These are phyloP conservation scores for Gymnothorax javanicus DNA, from an alignment of 2,797 vertebrate genomes.

Conservation along the genomic window DNA sequence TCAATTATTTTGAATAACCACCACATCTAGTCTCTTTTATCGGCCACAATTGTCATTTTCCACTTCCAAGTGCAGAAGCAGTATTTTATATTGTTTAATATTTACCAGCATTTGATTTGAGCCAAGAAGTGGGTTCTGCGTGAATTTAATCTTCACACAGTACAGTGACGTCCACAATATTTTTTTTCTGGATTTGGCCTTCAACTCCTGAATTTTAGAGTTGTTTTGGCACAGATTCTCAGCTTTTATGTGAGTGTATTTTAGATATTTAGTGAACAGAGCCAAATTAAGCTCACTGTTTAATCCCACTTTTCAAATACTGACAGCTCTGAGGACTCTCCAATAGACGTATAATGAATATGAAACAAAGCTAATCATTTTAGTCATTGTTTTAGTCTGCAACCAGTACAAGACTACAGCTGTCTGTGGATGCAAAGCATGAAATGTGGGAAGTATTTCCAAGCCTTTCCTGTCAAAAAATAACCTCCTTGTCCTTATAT, in stretches of 20 bases:
- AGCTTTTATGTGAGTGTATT: too few species aligned
- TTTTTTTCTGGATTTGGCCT: too few species aligned
- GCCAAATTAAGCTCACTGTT: background rate
- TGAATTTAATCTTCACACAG: background rate
- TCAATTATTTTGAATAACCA: background rate
- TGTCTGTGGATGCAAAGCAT: too few species aligned
- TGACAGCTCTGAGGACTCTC: background rate
- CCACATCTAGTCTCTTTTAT: background rate
- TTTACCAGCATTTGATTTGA: background rate
- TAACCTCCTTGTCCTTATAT: too few species aligned
- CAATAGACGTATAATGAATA: background rate
- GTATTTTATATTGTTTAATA: background rate
- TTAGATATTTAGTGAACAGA: too few species aligned
- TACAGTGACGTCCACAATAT: too few species aligned
- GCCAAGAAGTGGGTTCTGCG: background rate
- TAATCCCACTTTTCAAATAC: background rate
- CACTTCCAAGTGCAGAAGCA: background rate
- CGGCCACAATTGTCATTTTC: background rate
- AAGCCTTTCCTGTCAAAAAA: too few species aligned
- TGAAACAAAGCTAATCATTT: background rate
- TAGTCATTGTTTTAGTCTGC: background rate
- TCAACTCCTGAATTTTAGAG: too few species aligned
- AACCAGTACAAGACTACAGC: background rate
- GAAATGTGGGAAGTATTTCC: too few species aligned
- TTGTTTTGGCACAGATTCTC: too few species aligned